These are phyloP conservation scores for Oryzias sinensis DNA, from an alignment of 2,797 vertebrate genomes.

Conservation along the genomic window DNA sequence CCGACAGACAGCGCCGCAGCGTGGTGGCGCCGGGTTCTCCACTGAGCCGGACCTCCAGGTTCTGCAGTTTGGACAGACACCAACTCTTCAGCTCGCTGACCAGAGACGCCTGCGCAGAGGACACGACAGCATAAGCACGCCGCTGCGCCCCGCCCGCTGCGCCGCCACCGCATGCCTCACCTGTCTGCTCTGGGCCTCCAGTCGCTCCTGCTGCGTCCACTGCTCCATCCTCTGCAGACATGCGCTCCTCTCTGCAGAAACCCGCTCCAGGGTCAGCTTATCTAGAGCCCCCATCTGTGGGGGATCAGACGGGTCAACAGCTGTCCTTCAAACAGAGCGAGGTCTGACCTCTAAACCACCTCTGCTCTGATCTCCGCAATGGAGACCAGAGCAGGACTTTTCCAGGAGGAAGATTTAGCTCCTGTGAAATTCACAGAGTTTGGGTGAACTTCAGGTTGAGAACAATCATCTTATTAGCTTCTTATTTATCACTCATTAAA, in stretches of 20 bases:
- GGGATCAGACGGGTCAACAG: background rate
- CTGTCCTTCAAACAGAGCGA: too few relatives aligned
- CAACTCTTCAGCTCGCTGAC: constrained; percentile 92
- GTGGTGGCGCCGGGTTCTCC: constrained; percentile 71
- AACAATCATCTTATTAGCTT: too few relatives aligned
- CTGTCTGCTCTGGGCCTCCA: constrained; percentile 86
- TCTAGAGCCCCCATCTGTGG: constrained; percentile 87
- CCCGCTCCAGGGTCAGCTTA: constrained; percentile 89
- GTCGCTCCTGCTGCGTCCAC: constrained; percentile 77
- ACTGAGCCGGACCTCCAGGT: constrained; percentile 84
- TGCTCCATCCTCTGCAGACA: constrained; percentile 89
- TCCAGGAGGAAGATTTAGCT: too few relatives aligned
- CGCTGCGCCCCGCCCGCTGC: background rate
- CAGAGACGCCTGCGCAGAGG: constrained; percentile 79
- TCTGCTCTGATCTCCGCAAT: too few relatives aligned
- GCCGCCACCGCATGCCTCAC: constrained; percentile 60
- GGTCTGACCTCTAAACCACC: too few relatives aligned
- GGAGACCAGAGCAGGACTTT: too few relatives aligned
- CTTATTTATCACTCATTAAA: too few relatives aligned
- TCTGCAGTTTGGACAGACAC: constrained; percentile 93
- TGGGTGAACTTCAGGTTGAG: too few relatives aligned
- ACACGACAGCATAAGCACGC: background rate
- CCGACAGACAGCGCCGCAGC: constrained; percentile 63
- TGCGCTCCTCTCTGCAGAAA: constrained; percentile 87
- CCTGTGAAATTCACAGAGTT: too few relatives aligned